A percentile compares a stretch with the other conserved stretches of the same genome.
phyloP scores from a whole-genome alignment of 2,888 invertebrate genomes.

The Acleris emargana region DNA sequence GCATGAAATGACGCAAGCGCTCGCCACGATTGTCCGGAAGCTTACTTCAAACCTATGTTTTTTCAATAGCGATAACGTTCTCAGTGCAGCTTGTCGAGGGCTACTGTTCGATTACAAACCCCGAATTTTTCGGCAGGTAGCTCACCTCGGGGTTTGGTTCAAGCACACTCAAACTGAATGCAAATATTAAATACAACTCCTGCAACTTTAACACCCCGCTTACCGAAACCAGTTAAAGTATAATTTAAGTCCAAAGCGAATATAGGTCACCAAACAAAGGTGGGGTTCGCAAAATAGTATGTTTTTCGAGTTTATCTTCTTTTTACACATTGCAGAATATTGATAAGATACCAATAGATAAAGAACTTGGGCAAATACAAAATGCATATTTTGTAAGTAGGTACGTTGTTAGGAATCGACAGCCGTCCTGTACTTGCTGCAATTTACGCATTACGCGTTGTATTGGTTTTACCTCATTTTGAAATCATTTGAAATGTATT shows the following conservation, averaged over 20 bases:
- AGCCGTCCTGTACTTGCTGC: neutral
- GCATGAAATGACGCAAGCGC: too few species aligned
- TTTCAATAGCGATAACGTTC: too few species aligned
- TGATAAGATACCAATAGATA: conserved; percentile 76
- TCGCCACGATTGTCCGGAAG: too few species aligned
- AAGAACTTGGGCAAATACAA: conserved; percentile 74
- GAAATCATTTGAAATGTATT: neutral
- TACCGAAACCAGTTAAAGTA: conserved; percentile 50
- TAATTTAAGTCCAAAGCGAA: conserved; percentile 60
- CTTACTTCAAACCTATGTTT: too few species aligned
- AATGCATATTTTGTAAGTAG: conserved; percentile 72
- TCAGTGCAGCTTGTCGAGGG: too few species aligned
- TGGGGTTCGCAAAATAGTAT: conserved; percentile 73
- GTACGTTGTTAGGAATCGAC: conserved; percentile 48
- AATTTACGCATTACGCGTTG: neutral
- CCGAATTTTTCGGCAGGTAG: too few species aligned
- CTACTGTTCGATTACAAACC: too few species aligned
- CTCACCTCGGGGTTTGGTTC: neutral
- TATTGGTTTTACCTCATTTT: neutral
- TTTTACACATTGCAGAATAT: conserved; percentile 70
- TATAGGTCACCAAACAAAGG: conserved; percentile 79
- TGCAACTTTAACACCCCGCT: neutral
- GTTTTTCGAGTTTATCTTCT: conserved; percentile 68
- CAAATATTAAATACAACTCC: neutral
- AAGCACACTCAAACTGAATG: neutral